These are phyloP conservation scores for Bolborhynchus lineola DNA, from an alignment of 2,113 vertebrate genomes.

Conservation along the genomic window DNA sequence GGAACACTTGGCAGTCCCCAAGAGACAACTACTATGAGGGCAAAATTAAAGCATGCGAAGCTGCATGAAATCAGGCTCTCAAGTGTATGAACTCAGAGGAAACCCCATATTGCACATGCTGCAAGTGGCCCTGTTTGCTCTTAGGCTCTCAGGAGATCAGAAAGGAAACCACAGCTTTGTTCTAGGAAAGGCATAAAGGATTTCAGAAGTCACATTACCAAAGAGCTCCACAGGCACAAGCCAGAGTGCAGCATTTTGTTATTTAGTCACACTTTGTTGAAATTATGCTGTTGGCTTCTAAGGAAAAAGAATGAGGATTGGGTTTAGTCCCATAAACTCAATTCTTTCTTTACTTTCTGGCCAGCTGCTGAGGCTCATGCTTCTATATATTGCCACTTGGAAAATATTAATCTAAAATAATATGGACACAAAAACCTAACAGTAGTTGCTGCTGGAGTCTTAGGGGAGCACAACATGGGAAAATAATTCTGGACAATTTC, in stretches of 20 bases:
- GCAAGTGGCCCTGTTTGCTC: not conserved
- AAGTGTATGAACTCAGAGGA: not conserved
- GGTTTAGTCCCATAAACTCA: not conserved
- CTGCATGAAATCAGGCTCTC: not conserved
- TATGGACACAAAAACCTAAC: not conserved
- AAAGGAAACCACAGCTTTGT: not conserved
- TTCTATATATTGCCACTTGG: not conserved
- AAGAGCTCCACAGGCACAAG: slow-evolving; percentile 7
- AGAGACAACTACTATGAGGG: not conserved
- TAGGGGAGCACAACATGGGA: not conserved
- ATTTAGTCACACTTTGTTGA: not conserved
- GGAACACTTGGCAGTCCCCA: not conserved
- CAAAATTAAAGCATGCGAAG: not conserved
- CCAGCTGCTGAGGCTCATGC: not conserved
- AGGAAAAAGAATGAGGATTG: not conserved
- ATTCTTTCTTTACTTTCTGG: not conserved
- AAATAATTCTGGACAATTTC: slow-evolving; percentile 19
- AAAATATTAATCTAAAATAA: slow-evolving; percentile 7
- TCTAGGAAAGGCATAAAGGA: not conserved
- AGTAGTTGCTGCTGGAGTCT: not conserved
- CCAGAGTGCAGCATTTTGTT: slow-evolving; percentile 44
- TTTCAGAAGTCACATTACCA: slow-evolving; percentile 19
- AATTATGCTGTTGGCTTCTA: not conserved
- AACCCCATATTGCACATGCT: not conserved
- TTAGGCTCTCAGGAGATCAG: slow-evolving; percentile 5